Evolutionary conservation across 2,113 vertebrate genomes (phyloP).

Genomic region (Equus przewalskii): DNA sequence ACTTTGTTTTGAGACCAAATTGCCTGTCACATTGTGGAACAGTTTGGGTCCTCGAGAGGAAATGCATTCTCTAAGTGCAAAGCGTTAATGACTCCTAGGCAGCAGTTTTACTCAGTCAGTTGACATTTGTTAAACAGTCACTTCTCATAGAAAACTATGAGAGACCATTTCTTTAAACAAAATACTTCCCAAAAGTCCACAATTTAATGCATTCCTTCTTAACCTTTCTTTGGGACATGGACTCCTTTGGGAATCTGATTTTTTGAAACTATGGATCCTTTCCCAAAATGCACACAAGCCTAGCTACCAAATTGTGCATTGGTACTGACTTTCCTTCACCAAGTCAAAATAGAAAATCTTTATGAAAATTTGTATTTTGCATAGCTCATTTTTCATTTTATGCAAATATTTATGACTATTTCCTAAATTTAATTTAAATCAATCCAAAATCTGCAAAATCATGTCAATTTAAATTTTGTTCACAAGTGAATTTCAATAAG

Average conservation of each 20-base stretch:
- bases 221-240: background rate
- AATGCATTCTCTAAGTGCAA: background rate
- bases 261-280: background rate
- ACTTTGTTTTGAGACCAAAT: slow-evolving; percentile 38
- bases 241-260: background rate
- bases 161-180: background rate
- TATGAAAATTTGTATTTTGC: slow-evolving; percentile 13
- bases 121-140: background rate
- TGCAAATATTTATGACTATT: slow-evolving; percentile 34
- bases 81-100: slow-evolving; percentile 24
- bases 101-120: background rate
- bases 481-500: background rate
- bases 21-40: slow-evolving; percentile 31
- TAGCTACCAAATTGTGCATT: background rate
- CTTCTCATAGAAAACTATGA: slow-evolving; percentile 1
- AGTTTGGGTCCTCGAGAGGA: slow-evolving; percentile 13
- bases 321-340: background rate
- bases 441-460: slow-evolving; percentile 2
- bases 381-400: slow-evolving; percentile 9
- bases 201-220: background rate
- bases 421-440: slow-evolving; percentile 53
- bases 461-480: background rate
- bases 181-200: background rate
- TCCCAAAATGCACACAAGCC: background rate
- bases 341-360: slow-evolving; percentile 21